Base-by-base conservation (phyloP, 2,797 vertebrate genomes). In the Amniataba percoides region DNA sequence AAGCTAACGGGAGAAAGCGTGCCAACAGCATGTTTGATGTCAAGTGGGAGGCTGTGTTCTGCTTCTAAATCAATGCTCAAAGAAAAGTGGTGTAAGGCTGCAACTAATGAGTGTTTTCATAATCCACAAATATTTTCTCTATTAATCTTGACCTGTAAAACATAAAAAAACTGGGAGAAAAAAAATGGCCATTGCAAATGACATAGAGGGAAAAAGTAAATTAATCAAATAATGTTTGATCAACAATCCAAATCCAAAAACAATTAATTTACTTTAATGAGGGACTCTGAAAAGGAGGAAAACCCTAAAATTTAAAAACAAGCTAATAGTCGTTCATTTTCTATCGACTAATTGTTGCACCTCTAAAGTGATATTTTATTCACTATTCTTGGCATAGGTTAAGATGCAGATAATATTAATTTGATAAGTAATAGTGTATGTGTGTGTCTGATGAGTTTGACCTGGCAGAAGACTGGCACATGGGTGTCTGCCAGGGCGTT, bases 401-500 rank as follows among this genome's bases (percentile, higher is more conserved):
- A 15, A 57, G 21, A 43, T 39, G 18, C 53, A 12, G 3, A 42
- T 61, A 3, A 10, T 21, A 52, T 51, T 9, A 21, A 57, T 18
- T 36, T 46, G 14, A 25, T 9, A 46, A 2, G n/a, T 7, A 1
- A 11, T 42, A 5, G 64, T 13, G 42, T 31, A 12, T 48, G 4
- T 75, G 49, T 62, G 55, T 66, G 71, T 27, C 27, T 62, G 52
- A 25, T 8, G 31, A 58, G 14, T 71, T 25, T 60, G 23, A 98
- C 97, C 97, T 98, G 97, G 88, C 97, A 98, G 88, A 98, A 99
- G 46, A 92, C 78, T 0, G 97, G 97, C 0, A 84, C 7, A 1
- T 95, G 93, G 1, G 94, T 74, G 6, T 96, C 90, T 0, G 95
- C 93, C 57, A 98, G 92, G 7, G 95, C 90, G n/a, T 11, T 90